These are phyloP conservation scores for Drosophila kuntzei DNA, from an alignment of 2,888 invertebrate species.

Conservation along the genomic window DNA sequence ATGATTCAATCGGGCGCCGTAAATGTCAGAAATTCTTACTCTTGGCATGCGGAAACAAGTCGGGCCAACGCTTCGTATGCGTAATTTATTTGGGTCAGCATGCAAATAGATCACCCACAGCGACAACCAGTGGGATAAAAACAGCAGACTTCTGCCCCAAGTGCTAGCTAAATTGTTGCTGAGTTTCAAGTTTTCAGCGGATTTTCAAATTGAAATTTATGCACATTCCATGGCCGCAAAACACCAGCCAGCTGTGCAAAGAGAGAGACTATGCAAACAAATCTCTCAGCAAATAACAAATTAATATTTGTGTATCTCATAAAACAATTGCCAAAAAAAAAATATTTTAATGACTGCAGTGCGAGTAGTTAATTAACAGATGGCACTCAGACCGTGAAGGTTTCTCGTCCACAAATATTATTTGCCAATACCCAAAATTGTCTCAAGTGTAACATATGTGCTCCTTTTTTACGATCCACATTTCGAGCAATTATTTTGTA, in stretches of 20 bases:
- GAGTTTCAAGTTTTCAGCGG: constrained; percentile 28
- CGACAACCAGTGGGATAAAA: constrained; percentile 24
- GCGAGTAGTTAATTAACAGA: constrained; percentile 46
- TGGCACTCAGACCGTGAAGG: constrained; percentile 39
- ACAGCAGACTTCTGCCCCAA: neutral
- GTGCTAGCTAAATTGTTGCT: constrained; percentile 6
- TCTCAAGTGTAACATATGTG: constrained; percentile 49
- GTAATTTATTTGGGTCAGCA: constrained; percentile 60
- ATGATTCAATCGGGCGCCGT: constrained; percentile 48
- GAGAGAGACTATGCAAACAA: constrained; percentile 24
- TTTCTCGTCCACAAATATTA: constrained; percentile 19
- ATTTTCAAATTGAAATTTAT: constrained; percentile 44
- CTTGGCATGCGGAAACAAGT: constrained; percentile 59
- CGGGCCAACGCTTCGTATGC: constrained; percentile 52
- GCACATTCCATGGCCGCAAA: constrained; percentile 46
- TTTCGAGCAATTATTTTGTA: constrained; percentile 37
- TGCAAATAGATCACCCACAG: constrained; percentile 61
- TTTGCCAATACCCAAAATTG: constrained; percentile 36
- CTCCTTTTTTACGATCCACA: constrained; percentile 25
- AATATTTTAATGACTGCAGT: constrained; percentile 28
- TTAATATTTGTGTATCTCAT: constrained; percentile 42
- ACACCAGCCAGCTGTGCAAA: constrained; percentile 33
- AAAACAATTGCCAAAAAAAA: constrained; percentile 46
- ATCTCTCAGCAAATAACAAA: constrained; percentile 42
- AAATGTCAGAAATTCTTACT: constrained; percentile 60